phyloP scores from a whole-genome alignment of 2,113 vertebrate genomes.

The Xiphophorus couchianus region DNA sequence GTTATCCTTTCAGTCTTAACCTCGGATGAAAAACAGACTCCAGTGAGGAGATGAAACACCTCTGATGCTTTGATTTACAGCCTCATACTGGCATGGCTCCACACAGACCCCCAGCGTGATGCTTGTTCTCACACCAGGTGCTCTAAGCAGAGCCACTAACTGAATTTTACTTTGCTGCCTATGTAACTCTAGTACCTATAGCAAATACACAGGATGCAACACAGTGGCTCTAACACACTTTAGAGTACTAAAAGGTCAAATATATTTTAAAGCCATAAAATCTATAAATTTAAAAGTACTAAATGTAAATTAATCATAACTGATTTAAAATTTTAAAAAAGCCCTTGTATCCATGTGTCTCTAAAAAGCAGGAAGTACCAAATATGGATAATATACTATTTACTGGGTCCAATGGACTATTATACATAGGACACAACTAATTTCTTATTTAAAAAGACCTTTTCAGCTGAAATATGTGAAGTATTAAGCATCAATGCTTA shows the following conservation, averaged over 20 bases:
- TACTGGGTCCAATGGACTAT: background rate
- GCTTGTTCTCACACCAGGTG: conserved; percentile 71
- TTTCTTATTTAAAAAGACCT: background rate
- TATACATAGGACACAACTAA: background rate
- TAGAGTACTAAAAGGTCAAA: conserved; percentile 24
- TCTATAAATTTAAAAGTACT: background rate
- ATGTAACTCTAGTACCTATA: conserved; percentile 33
- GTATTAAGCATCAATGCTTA: background rate
- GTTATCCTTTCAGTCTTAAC: conserved; percentile 64
- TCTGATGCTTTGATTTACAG: conserved; percentile 66
- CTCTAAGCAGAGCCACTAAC: conserved; percentile 60
- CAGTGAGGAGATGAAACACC: conserved; percentile 68
- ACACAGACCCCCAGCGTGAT: conserved; percentile 61
- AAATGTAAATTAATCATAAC: background rate
- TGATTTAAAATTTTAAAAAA: background rate
- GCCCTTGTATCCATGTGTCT: background rate
- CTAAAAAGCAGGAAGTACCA: background rate
- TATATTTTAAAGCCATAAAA: background rate
- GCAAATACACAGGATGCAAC: conserved; percentile 41
- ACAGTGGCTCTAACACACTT: conserved; percentile 32
- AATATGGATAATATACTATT: background rate
- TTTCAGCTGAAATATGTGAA: background rate
- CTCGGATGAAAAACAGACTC: conserved; percentile 49
- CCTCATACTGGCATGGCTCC: conserved; percentile 59
- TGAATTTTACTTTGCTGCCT: conserved; percentile 56